A percentile compares a stretch with the other conserved stretches of the same genome.
These are phyloP conservation scores for Lordiphosa fenestrarum DNA, from an alignment of 2,888 invertebrate genomes.

Conservation along the genomic window DNA sequence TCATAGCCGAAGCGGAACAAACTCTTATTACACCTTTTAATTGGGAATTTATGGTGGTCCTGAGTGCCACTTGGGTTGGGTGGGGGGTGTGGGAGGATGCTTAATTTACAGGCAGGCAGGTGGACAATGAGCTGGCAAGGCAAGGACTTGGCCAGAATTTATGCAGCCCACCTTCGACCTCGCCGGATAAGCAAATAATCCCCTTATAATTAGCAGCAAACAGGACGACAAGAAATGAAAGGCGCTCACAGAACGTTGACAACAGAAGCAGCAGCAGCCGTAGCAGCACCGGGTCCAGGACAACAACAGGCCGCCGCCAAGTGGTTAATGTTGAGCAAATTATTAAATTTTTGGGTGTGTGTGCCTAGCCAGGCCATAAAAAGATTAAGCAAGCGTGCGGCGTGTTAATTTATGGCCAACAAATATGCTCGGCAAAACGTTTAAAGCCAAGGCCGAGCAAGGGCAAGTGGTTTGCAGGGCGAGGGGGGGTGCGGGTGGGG, in stretches of 20 bases:
- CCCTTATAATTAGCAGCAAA: slow-evolving; percentile 67
- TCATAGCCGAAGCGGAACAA: slow-evolving; percentile 46
- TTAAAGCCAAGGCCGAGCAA: slow-evolving; percentile 34
- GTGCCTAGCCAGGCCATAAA: slow-evolving; percentile 42
- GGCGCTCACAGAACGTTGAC: slow-evolving; percentile 31
- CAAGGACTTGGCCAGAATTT: slow-evolving; percentile 14
- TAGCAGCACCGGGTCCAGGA: slow-evolving; percentile 8
- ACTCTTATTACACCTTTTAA: slow-evolving; percentile 55
- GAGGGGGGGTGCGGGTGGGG: slow-evolving; percentile 3
- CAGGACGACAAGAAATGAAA: slow-evolving; percentile 30
- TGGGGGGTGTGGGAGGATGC: neutral
- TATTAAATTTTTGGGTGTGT: slow-evolving; percentile 47
- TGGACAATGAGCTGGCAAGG: slow-evolving; percentile 19
- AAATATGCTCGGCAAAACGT: slow-evolving; percentile 55
- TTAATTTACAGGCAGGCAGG: slow-evolving; percentile 35
- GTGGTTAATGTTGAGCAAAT: slow-evolving; percentile 64
- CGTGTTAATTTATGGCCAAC: slow-evolving; percentile 62
- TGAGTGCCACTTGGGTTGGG: neutral
- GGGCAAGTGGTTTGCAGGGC: neutral
- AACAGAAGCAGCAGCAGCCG: slow-evolving; percentile 10
- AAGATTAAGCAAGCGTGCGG: slow-evolving; percentile 58
- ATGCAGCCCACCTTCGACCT: slow-evolving; percentile 38
- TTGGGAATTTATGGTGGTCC: slow-evolving; percentile 41
- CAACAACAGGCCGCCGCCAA: slow-evolving; percentile 46
- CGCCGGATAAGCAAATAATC: slow-evolving; percentile 69